Evolutionary conservation across 2,888 invertebrate genomes (phyloP).

Genomic region (Patella depressa): DNA sequence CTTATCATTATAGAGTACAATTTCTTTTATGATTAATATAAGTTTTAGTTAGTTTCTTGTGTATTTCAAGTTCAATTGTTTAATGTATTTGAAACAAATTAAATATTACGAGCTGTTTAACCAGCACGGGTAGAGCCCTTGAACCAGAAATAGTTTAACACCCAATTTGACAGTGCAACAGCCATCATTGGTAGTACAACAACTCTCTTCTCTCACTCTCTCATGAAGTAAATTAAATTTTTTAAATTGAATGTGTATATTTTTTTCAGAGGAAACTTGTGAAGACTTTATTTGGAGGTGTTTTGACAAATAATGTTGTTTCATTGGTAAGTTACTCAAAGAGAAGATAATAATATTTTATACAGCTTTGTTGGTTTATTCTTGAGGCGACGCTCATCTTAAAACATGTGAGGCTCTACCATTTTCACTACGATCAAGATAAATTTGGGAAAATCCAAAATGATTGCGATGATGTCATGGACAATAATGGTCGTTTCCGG

Average conservation of each 20-base stretch:
- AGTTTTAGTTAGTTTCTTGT: too few species aligned
- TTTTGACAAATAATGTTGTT: slow-evolving; percentile 94
- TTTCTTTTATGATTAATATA: background rate
- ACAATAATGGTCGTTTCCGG: too few species aligned
- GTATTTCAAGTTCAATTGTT: background rate
- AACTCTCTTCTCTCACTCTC: too few species aligned
- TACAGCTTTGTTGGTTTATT: background rate
- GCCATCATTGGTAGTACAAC: too few species aligned
- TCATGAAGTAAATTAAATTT: background rate
- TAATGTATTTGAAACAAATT: background rate
- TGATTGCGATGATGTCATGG: too few species aligned
- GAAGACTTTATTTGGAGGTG: slow-evolving; percentile 92
- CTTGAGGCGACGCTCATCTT: too few species aligned
- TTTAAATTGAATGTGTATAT: background rate
- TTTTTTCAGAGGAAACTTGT: slow-evolving; percentile 81
- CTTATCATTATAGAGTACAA: background rate
- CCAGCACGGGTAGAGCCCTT: too few species aligned
- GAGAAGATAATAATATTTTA: background rate
- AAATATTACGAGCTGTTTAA: background rate
- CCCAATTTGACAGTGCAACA: too few species aligned
- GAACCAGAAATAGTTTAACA: too few species aligned
- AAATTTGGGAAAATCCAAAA: too few species aligned
- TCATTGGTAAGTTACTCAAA: slow-evolving; percentile 79
- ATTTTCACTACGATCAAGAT: too few species aligned
- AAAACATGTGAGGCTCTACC: too few species aligned